phyloP scores from a whole-genome alignment of 2,113 vertebrate genomes.

The Odontophorus gujanensis region DNA sequence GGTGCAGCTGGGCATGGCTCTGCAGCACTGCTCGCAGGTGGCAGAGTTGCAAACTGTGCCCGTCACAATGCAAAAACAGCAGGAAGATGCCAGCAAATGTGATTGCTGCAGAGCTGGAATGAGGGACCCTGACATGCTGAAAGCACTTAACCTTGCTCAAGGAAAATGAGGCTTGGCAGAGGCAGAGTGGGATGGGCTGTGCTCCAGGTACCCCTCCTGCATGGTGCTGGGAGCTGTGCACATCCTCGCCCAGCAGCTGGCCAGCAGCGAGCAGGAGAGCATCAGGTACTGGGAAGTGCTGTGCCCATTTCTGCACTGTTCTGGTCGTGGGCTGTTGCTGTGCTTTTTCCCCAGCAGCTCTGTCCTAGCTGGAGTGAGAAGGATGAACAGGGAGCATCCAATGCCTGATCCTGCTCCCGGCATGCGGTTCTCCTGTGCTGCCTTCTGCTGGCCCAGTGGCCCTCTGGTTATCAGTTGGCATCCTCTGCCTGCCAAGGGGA shows the following conservation, averaged over 20 bases:
- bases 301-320: rapidly evolving
- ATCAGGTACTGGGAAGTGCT: background rate
- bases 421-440: background rate
- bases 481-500: background rate
- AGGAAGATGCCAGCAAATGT: background rate
- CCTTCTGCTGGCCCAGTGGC: rapidly evolving
- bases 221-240: background rate
- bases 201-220: background rate
- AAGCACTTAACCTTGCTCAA: background rate
- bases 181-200: background rate
- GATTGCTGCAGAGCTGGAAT: background rate
- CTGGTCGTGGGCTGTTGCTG: rapidly evolving
- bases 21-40: rapidly evolving
- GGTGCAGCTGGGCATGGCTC: background rate
- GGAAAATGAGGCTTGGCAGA: background rate
- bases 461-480: background rate
- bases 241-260: background rate
- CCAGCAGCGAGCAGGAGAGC: background rate
- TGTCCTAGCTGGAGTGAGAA: background rate
- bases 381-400: rapidly evolving
- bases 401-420: rapidly evolving
- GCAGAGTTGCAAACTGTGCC: background rate
- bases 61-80: rapidly evolving
- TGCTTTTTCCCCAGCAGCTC: background rate
- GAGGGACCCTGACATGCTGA: background rate